Conservation (phyloP, 2,113 vertebrate species). For the Zootoca vivipara region DNA sequence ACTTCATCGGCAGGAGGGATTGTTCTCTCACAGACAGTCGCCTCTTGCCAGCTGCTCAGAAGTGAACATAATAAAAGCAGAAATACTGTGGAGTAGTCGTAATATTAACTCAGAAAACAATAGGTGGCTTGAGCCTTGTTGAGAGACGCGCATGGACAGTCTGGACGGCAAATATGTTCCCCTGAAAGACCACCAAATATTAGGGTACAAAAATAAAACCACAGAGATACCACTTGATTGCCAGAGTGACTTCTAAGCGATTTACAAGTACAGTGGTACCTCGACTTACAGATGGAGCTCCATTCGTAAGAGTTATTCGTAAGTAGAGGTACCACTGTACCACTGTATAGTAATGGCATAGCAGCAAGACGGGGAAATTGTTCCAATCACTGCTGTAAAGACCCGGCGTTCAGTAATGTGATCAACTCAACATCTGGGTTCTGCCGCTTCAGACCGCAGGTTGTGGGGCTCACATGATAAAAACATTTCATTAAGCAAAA, state of each 20-base stretch:
- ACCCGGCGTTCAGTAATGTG: background rate
- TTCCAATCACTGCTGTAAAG: background rate
- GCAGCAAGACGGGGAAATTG: background rate
- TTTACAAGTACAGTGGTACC: too few species aligned
- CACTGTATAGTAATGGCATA: background rate
- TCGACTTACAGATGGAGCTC: too few species aligned
- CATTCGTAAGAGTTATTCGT: too few species aligned
- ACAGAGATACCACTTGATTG: too few species aligned
- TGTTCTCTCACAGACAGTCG: background rate
- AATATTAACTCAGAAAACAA: background rate
- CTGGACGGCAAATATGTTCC: too few species aligned
- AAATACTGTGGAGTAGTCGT: background rate
- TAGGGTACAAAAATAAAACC: too few species aligned
- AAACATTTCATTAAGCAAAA: background rate
- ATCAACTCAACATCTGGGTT: background rate
- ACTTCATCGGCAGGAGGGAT: fast-evolving
- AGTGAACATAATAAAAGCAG: background rate
- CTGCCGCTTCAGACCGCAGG: background rate
- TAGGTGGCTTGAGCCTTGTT: background rate
- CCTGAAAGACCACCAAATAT: too few species aligned
- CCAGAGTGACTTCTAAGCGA: too few species aligned
- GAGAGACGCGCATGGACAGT: background rate
- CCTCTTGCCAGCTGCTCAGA: fast-evolving
- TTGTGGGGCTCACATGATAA: background rate
- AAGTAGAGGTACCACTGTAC: too few species aligned